Evolutionary conservation across 2,888 invertebrate genomes (phyloP).

Genomic region (Tethea ocularis): DNA sequence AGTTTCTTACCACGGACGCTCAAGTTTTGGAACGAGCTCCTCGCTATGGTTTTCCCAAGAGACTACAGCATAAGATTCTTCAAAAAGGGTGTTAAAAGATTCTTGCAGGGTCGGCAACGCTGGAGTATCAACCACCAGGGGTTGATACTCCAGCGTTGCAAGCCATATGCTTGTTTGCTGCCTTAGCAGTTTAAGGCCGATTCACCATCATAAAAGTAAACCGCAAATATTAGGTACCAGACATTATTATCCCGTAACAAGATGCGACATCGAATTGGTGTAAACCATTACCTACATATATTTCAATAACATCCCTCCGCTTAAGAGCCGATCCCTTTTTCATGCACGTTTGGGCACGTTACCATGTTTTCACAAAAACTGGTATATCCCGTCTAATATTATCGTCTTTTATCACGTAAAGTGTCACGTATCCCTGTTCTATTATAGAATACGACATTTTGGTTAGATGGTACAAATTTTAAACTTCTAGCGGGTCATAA

Average conservation of each 20-base stretch:
- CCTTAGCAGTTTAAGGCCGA: too few species aligned
- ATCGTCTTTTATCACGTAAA: slow-evolving; percentile 58
- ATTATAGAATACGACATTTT: slow-evolving; percentile 40
- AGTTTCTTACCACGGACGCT: too few species aligned
- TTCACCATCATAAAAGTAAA: too few species aligned
- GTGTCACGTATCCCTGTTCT: slow-evolving; percentile 49
- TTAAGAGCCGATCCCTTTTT: slow-evolving; percentile 32
- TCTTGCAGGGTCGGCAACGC: too few species aligned
- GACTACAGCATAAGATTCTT: too few species aligned
- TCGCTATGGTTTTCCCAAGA: too few species aligned
- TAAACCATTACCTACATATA: slow-evolving; percentile 17
- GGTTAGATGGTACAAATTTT: slow-evolving; percentile 16
- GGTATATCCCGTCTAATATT: slow-evolving; percentile 46
- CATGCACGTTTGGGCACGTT: slow-evolving; percentile 36
- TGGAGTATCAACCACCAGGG: too few species aligned
- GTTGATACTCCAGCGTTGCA: too few species aligned
- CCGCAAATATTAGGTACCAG: too few species aligned
- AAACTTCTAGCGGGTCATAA: slow-evolving; percentile 17
- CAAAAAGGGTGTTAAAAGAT: too few species aligned
- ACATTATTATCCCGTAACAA: neutral
- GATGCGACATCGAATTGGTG: neutral
- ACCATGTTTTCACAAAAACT: slow-evolving; percentile 45
- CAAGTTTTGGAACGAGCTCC: too few species aligned
- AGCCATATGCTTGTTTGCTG: too few species aligned
- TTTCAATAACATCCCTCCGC: slow-evolving; percentile 36